Conservation (phyloP, 2,113 vertebrate species). For the Prinia subflava region DNA sequence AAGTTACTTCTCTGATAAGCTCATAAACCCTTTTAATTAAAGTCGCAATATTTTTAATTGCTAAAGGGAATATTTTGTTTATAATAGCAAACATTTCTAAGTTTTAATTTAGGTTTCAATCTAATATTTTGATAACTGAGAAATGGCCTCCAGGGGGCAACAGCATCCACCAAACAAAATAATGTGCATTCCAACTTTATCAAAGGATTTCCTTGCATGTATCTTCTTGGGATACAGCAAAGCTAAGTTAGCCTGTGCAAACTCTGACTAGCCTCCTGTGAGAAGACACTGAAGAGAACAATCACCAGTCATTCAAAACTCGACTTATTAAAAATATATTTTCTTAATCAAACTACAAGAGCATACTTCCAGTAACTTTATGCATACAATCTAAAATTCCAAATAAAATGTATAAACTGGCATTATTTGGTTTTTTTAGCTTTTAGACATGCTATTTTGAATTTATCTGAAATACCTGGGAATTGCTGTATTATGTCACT, state of each 20-base stretch:
- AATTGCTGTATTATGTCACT: fast-evolving
- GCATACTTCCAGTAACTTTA: neutral
- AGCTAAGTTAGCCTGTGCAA: neutral
- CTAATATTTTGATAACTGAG: constrained; percentile 37
- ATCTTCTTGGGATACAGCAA: neutral
- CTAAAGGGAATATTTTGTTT: constrained; percentile 62
- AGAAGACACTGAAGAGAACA: neutral
- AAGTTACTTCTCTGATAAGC: constrained; percentile 61
- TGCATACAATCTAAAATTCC: neutral
- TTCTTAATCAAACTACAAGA: neutral
- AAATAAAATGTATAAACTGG: neutral
- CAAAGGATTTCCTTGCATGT: neutral
- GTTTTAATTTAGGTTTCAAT: constrained; percentile 57
- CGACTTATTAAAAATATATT: neutral
- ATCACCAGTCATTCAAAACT: neutral
- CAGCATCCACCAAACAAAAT: constrained; percentile 40
- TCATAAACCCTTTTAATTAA: constrained; percentile 67
- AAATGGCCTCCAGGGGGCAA: constrained; percentile 63
- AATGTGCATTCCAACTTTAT: neutral
- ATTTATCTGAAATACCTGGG: neutral
- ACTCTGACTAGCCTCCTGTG: neutral
- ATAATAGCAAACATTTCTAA: constrained; percentile 39
- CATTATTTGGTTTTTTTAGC: neutral
- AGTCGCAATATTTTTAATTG: constrained; percentile 52
- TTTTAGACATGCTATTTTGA: neutral